Conservation (phyloP, 2,888 invertebrate species). For the Cantharis flavilabris region DNA sequence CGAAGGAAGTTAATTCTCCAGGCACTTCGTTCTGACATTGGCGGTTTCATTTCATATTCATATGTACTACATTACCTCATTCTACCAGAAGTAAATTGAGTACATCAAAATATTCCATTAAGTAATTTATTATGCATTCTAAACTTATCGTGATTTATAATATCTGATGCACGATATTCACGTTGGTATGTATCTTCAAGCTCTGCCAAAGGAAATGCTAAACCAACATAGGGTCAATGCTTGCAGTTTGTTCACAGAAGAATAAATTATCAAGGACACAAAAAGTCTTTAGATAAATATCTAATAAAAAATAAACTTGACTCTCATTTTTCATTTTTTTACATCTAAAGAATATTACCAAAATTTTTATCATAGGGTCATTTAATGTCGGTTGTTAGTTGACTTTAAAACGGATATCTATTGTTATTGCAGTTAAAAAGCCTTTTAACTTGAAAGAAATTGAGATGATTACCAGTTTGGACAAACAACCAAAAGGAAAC, state of each 20-base stretch:
- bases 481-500: neutral
- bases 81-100: neutral
- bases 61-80: neutral
- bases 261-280: neutral
- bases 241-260: neutral
- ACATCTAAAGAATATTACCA: neutral
- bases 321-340: neutral
- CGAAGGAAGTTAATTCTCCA: neutral
- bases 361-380: neutral
- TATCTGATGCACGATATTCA: neutral
- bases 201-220: neutral
- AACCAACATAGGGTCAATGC: neutral
- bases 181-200: neutral
- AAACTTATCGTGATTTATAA: neutral
- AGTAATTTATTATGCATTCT: neutral
- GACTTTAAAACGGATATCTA: neutral
- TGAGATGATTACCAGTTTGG: neutral
- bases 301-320: neutral
- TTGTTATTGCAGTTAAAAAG: neutral
- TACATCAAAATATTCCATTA: neutral
- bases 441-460: neutral
- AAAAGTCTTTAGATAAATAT: too few relatives aligned
- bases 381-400: neutral
- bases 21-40: neutral
- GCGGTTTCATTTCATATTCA: neutral